Conservation (phyloP, 2,797 vertebrate species). For the Eleutherodactylus coqui region DNA sequence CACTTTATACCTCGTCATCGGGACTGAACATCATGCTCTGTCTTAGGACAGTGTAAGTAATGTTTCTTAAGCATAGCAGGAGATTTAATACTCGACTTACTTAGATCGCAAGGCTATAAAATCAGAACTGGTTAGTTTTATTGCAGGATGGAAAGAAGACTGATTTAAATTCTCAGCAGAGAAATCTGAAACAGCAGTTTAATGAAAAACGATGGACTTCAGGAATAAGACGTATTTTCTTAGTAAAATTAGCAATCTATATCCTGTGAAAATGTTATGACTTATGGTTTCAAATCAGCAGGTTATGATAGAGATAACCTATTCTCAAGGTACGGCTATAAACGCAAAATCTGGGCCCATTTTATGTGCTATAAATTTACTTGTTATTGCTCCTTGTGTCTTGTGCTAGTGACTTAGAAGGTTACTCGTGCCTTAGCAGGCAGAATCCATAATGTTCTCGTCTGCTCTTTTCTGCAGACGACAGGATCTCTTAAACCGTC, state of each 20-base stretch:
- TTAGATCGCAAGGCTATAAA: constrained; percentile 49
- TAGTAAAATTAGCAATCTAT: constrained; percentile 58
- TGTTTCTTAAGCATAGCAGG: neutral
- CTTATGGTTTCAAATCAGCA: constrained; percentile 58
- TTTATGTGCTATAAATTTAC: constrained; percentile 55
- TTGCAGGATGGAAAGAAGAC: constrained; percentile 25
- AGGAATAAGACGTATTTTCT: constrained; percentile 59
- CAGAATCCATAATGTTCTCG: constrained; percentile 46
- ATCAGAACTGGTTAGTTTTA: constrained; percentile 47
- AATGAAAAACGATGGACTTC: constrained; percentile 58
- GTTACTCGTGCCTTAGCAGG: constrained; percentile 43
- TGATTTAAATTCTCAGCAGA: constrained; percentile 51
- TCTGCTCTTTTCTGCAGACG: constrained; percentile 23
- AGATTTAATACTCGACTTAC: constrained; percentile 48
- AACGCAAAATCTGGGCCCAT: constrained; percentile 43
- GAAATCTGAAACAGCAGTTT: constrained; percentile 44
- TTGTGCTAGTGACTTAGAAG: constrained; percentile 51
- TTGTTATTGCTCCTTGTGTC: constrained; percentile 51
- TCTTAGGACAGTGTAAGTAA: constrained; percentile 1
- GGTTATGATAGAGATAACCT: constrained; percentile 59
- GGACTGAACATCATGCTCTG: neutral
- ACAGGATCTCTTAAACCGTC: constrained; percentile 41
- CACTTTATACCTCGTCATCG: neutral
- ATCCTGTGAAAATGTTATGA: constrained; percentile 58
- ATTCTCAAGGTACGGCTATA: constrained; percentile 58